These are phyloP conservation scores for Cephalopholis sonnerati DNA, from an alignment of 2,113 vertebrate species.

Conservation along the genomic window DNA sequence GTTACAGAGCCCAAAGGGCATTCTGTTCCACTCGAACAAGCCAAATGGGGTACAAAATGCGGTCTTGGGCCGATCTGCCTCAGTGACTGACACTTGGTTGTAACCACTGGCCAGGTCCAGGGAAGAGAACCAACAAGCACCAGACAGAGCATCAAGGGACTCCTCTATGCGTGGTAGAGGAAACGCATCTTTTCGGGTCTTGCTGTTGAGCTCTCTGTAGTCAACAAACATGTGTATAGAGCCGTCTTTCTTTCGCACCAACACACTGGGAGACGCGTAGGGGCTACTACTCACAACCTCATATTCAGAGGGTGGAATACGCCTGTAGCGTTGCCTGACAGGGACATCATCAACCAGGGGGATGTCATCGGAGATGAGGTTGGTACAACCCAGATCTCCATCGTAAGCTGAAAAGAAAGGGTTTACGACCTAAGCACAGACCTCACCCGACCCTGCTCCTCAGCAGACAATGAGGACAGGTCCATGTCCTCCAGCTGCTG, in stretches of 20 bases:
- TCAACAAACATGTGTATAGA: not conserved
- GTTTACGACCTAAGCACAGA: not conserved
- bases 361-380: not conserved
- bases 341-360: not conserved
- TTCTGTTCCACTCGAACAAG: not conserved
- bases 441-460: not conserved
- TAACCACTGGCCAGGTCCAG: not conserved
- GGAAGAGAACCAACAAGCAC: not conserved
- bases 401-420: not conserved
- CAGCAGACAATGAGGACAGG: not conserved
- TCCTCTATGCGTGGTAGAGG: not conserved
- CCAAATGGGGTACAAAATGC: not conserved
- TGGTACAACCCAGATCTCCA: not conserved
- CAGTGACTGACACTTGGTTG: not conserved
- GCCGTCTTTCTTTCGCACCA: not conserved
- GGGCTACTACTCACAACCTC: not conserved
- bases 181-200: constrained; percentile 1
- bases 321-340: not conserved
- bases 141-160: not conserved
- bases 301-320: not conserved
- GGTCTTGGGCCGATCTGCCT: not conserved
- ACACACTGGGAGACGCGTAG: not conserved
- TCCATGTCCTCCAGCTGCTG: no score
- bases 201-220: not conserved
- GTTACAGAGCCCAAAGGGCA: no score